These are phyloP conservation scores for Pocillopora grandis DNA, from an alignment of 92 coral and sea anemone species.

Conservation along the genomic window DNA sequence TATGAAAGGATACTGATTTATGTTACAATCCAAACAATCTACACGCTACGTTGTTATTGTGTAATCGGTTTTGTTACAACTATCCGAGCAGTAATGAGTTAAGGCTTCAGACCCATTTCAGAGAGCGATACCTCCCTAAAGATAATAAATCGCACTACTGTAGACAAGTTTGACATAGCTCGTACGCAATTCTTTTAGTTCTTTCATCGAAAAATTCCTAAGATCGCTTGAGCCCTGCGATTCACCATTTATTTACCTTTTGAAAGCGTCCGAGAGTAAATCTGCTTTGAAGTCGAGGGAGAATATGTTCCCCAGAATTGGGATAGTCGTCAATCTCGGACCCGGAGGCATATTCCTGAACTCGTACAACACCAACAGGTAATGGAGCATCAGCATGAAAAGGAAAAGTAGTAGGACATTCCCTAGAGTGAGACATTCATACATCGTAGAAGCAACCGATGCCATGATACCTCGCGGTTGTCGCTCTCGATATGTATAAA, in stretches of 20 bases:
- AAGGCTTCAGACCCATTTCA: no score
- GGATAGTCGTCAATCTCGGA: conserved; percentile 49
- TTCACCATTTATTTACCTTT: conserved; percentile 5
- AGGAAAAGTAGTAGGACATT: conserved; percentile 33
- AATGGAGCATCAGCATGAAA: conserved; percentile 29
- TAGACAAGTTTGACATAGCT: no score
- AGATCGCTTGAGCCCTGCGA: neutral
- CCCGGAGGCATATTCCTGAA: conserved; percentile 69
- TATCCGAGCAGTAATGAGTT: no score
- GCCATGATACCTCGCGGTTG: neutral
- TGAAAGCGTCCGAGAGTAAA: conserved; percentile 4
- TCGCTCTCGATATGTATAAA: neutral
- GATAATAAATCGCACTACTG: no score
- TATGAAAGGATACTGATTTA: no score
- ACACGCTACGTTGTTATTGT: no score
- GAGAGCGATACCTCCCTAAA: no score
- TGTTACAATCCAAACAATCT: no score
- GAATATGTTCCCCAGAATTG: conserved; percentile 53
- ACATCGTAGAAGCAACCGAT: conserved; percentile 9
- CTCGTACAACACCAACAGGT: conserved; percentile 50
- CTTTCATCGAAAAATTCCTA: no score
- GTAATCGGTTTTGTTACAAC: no score
- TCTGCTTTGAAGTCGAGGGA: conserved; percentile 31
- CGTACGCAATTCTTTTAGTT: no score
- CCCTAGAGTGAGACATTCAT: conserved; percentile 12